Evolutionary conservation across 2,113 vertebrate species (phyloP).

Genomic region (Chelonoidis abingdonii): DNA sequence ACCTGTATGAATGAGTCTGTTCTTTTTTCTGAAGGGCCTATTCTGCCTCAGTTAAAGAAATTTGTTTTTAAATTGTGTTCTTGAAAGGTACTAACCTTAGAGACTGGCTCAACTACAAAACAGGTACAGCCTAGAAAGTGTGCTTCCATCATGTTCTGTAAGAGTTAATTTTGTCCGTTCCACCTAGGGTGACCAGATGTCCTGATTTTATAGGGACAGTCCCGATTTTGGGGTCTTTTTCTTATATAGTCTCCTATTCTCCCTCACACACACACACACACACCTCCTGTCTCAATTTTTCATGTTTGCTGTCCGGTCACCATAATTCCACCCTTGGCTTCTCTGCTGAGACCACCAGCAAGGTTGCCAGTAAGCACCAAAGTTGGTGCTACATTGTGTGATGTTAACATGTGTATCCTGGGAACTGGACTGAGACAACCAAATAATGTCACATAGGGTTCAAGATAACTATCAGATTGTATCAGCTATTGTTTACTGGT

Average conservation of each 20-base stretch:
- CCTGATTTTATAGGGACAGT: too few species aligned
- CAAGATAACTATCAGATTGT: background rate
- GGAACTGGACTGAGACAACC: background rate
- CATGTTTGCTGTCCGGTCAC: too few species aligned
- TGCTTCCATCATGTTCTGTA: background rate
- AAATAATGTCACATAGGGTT: background rate
- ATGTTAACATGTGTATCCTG: background rate
- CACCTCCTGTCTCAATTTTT: too few species aligned
- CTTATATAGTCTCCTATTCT: too few species aligned
- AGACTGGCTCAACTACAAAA: background rate
- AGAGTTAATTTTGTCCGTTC: background rate
- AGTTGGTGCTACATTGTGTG: background rate
- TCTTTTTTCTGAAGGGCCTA: background rate
- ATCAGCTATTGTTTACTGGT: background rate
- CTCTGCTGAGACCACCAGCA: background rate
- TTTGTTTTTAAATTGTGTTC: background rate
- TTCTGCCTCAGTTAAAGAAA: background rate
- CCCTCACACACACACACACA: too few species aligned
- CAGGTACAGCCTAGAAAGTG: background rate
- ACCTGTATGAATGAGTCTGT: background rate
- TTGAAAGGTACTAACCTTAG: background rate
- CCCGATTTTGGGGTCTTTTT: too few species aligned
- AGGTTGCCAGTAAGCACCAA: fast-evolving
- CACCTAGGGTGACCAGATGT: too few species aligned
- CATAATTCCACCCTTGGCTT: background rate